Conservation (phyloP, 2,797 vertebrate genomes). For the Eospalax fontanierii region DNA sequence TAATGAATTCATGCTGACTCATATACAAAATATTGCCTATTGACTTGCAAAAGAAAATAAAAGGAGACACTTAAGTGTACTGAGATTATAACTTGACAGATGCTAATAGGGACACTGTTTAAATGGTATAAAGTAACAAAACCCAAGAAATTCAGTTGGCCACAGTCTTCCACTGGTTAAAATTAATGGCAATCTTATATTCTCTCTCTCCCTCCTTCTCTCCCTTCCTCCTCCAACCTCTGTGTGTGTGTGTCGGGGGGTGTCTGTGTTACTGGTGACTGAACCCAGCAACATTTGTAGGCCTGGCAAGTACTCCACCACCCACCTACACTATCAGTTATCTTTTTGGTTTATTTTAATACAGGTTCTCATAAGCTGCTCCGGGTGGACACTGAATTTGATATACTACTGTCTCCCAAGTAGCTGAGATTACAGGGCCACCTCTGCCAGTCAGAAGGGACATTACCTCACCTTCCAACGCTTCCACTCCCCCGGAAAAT, state of each 20-base stretch:
- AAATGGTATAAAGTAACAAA: conserved; percentile 29
- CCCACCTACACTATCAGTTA: background rate
- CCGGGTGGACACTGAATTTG: background rate
- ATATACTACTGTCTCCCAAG: background rate
- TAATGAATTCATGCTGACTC: conserved; percentile 28
- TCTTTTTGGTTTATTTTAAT: background rate
- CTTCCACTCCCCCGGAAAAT: background rate
- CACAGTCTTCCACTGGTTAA: background rate
- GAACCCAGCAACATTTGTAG: background rate
- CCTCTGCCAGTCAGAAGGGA: background rate
- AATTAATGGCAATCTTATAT: too few species aligned
- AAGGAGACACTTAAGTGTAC: background rate
- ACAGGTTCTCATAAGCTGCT: background rate
- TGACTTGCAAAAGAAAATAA: background rate
- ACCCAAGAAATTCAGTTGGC: background rate
- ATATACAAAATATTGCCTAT: background rate
- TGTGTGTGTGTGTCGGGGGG: background rate
- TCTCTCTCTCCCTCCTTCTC: too few species aligned
- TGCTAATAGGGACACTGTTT: background rate
- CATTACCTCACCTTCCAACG: background rate
- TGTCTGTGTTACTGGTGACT: background rate
- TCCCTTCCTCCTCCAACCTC: too few species aligned
- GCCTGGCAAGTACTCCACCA: background rate
- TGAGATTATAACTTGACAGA: background rate
- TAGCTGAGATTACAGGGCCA: background rate